Conservation (phyloP, 2,888 invertebrate species). For the Aphelenchoides bicaudatus region DNA sequence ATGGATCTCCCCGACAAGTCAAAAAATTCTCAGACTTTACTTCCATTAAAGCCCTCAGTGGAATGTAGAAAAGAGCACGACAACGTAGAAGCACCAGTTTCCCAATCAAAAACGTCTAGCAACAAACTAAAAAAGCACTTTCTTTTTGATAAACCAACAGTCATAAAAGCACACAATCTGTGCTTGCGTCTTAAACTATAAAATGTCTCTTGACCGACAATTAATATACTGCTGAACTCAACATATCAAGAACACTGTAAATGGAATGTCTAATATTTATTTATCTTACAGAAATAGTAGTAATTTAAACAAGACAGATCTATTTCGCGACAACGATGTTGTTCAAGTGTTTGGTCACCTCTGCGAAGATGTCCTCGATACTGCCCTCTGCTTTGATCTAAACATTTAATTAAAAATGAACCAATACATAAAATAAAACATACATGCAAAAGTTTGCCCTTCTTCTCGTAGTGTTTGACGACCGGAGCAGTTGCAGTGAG, state of each 20-base stretch:
- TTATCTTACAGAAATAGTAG: no score
- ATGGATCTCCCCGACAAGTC: neutral
- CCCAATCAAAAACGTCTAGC: no score
- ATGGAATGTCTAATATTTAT: no score
- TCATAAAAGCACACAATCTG: no score
- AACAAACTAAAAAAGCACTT: no score
- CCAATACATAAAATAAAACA: neutral
- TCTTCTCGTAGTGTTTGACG: constrained; percentile 74
- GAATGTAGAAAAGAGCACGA: constrained; percentile 10
- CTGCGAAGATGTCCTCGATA: constrained; percentile 55
- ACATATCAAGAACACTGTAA: no score
- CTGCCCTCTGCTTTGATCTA: constrained; percentile 54
- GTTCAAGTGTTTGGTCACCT: constrained; percentile 48
- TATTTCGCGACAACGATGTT: constrained; percentile 12
- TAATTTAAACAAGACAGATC: no score
- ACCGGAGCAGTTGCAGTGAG: constrained; percentile 80
- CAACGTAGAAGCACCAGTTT: no score
- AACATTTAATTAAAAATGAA: neutral
- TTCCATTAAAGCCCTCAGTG: constrained; percentile 19
- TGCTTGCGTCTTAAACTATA: no score
- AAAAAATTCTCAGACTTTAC: neutral
- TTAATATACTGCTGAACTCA: no score
- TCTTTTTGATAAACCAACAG: no score
- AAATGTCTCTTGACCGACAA: no score
- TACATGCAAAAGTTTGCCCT: constrained; percentile 72